Conservation (phyloP, 2,888 invertebrate species). For the Lymantria dispar region DNA sequence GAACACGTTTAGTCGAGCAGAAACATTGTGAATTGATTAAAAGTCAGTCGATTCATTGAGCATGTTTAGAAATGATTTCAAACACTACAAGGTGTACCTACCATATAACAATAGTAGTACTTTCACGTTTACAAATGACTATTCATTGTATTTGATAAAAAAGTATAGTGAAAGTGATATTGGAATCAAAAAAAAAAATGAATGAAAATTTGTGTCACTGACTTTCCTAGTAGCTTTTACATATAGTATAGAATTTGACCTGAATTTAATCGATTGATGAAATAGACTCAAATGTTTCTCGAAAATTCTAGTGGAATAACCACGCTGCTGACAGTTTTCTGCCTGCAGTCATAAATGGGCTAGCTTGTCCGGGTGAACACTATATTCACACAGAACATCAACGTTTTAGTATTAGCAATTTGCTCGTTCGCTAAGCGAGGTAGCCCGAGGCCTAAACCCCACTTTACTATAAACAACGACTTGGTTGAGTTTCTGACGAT, state of each 20-base stretch:
- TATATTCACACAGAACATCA: neutral
- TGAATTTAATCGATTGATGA: slow-evolving; percentile 41
- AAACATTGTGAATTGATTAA: slow-evolving; percentile 49
- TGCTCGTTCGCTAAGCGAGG: neutral
- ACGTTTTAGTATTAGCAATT: neutral
- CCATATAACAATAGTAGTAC: slow-evolving; percentile 63
- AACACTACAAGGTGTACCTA: slow-evolving; percentile 40
- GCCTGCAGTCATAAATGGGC: slow-evolving; percentile 5
- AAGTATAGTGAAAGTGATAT: slow-evolving; percentile 78
- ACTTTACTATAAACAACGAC: neutral
- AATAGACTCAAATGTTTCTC: slow-evolving; percentile 7
- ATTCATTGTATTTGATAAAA: slow-evolving; percentile 68
- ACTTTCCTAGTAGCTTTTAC: slow-evolving; percentile 68
- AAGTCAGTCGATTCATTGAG: slow-evolving; percentile 53
- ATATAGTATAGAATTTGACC: slow-evolving; percentile 58
- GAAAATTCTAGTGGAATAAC: slow-evolving; percentile 2
- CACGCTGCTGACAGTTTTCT: too few relatives aligned
- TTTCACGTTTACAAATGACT: slow-evolving; percentile 74
- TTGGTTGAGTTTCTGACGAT: too few relatives aligned
- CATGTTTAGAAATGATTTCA: slow-evolving; percentile 56
- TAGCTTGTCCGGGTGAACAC: neutral
- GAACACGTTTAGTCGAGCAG: slow-evolving; percentile 42
- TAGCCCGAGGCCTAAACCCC: neutral
- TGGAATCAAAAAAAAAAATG: slow-evolving; percentile 67
- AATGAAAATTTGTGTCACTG: slow-evolving; percentile 79